Conservation (phyloP, 2,113 vertebrate species). For the Varanus komodoensis region DNA sequence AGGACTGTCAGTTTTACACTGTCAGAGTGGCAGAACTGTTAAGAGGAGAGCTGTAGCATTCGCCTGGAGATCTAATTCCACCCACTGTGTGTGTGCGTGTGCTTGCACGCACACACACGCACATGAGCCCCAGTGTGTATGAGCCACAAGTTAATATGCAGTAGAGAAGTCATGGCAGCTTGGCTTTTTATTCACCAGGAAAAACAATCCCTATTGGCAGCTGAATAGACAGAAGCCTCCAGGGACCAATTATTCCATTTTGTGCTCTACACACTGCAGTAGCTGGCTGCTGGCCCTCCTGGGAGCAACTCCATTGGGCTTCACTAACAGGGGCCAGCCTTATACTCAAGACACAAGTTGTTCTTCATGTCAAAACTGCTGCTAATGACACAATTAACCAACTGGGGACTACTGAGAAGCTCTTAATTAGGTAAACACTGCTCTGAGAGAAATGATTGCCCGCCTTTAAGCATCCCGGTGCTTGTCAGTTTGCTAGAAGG, state of each 20-base stretch:
- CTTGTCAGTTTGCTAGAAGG: constrained; percentile 69
- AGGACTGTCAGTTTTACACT: background rate
- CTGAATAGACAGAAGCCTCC: constrained; percentile 67
- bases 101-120: background rate
- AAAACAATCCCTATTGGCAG: constrained; percentile 75
- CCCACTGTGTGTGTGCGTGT: background rate
- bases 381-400: constrained; percentile 82
- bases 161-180: constrained; percentile 60
- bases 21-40: fast-evolving
- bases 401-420: constrained; percentile 75
- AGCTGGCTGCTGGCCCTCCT: constrained; percentile 56
- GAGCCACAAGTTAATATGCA: constrained; percentile 43
- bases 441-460: constrained; percentile 58
- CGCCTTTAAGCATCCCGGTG: constrained; percentile 42
- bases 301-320: constrained; percentile 67
- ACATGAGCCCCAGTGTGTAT: fast-evolving
- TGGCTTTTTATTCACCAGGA: constrained; percentile 61
- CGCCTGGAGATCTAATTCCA: constrained; percentile 1
- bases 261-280: constrained; percentile 59
- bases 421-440: constrained; percentile 85
- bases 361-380: constrained; percentile 78
- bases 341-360: constrained; percentile 67
- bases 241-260: constrained; percentile 89
- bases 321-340: constrained; percentile 45
- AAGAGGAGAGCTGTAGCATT: constrained; percentile 34